Evolutionary conservation across 2,888 invertebrate genomes (phyloP).

Genomic region (Brenthis hecate): DNA sequence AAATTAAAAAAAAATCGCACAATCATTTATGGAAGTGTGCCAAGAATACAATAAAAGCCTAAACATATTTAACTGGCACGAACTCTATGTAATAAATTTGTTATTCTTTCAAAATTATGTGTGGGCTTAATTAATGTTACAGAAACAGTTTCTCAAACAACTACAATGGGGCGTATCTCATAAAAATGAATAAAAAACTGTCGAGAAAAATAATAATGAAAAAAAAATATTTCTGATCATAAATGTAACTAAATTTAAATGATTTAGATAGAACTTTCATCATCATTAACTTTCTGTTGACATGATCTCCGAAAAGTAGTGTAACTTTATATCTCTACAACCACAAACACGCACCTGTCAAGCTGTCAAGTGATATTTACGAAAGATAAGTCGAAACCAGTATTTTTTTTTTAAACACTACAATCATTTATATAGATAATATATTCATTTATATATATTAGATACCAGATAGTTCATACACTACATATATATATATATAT

Average conservation of each 20-base stretch:
- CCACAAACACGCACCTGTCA: slow-evolving; percentile 31
- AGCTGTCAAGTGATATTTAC: slow-evolving; percentile 25
- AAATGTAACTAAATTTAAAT: neutral
- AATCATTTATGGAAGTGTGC: slow-evolving; percentile 58
- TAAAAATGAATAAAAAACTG: slow-evolving; percentile 39
- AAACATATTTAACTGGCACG: slow-evolving; percentile 59
- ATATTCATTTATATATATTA: too few species aligned
- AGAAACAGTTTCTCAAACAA: slow-evolving; percentile 53
- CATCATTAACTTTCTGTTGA: slow-evolving; percentile 26
- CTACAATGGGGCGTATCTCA: slow-evolving; percentile 53
- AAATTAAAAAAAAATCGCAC: slow-evolving; percentile 52
- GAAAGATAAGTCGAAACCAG: slow-evolving; percentile 11
- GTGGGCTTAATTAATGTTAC: slow-evolving; percentile 60
- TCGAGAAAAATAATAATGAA: neutral
- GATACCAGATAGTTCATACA: too few species aligned
- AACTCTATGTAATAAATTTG: slow-evolving; percentile 55
- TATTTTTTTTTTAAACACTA: neutral
- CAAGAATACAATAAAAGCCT: slow-evolving; percentile 60
- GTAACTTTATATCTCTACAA: slow-evolving; percentile 37
- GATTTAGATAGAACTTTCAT: slow-evolving; percentile 13
- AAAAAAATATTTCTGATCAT: neutral
- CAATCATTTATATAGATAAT: too few species aligned
- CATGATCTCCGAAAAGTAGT: slow-evolving; percentile 27
- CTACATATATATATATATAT: too few species aligned
- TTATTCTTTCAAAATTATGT: slow-evolving; percentile 56